These are phyloP conservation scores for Nezara viridula DNA, from an alignment of 2,888 invertebrate genomes.

Conservation along the genomic window DNA sequence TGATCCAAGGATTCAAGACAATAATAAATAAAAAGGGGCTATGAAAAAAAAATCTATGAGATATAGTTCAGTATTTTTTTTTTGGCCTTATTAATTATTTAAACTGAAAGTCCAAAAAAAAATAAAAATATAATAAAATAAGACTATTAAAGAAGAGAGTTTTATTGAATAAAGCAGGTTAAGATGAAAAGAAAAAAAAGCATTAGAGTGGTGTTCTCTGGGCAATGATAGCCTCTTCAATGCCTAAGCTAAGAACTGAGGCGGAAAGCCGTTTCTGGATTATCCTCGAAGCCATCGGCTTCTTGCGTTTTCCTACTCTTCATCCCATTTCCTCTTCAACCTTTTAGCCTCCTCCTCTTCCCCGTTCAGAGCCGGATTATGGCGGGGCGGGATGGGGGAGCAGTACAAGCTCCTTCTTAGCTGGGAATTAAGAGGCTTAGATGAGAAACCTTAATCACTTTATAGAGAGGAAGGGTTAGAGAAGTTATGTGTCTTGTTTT, in stretches of 20 bases:
- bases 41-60: too few species aligned
- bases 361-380: background rate
- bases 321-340: conserved; percentile 10
- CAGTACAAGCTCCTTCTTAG: background rate
- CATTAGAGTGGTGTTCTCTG: background rate
- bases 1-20: too few species aligned
- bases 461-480: background rate
- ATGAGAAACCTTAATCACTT: conserved; percentile 6
- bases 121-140: background rate
- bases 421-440: background rate
- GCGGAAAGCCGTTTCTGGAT: conserved; percentile 4
- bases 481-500: background rate
- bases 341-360: conserved; percentile 19
- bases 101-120: background rate
- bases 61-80: too few species aligned
- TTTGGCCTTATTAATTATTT: too few species aligned
- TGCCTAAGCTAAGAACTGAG: background rate
- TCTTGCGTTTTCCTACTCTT: conserved; percentile 3
- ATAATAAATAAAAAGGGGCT: too few species aligned
- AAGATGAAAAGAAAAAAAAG: background rate
- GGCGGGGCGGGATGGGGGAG: background rate
- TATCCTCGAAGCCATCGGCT: background rate
- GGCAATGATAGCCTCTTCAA: background rate
- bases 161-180: background rate
- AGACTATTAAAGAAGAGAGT: too few species aligned